A percentile compares a stretch with the other conserved stretches of the same genome.
Evolutionary conservation across 2,888 invertebrate genomes (phyloP).

Genomic region (Synergus umbraculus): DNA sequence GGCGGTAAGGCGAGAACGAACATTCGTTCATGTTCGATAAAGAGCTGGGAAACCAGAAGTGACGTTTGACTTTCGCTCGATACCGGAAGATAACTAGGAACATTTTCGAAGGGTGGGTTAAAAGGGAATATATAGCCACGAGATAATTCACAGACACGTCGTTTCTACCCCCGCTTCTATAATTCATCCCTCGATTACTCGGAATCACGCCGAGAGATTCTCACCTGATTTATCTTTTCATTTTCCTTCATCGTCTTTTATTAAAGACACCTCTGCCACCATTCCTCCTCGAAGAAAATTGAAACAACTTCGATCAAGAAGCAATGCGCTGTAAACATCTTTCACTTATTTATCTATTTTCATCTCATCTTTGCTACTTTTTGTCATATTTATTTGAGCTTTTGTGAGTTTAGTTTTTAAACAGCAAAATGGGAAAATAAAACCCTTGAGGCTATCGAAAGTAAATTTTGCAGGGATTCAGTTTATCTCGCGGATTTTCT

Average conservation of each 20-base stretch:
- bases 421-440: no score
- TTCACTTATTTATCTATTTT: conserved; percentile 17
- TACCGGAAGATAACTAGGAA: conserved; percentile 40
- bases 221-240: conserved; percentile 41
- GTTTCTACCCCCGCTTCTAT: conserved; percentile 28
- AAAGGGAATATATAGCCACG: conserved; percentile 10
- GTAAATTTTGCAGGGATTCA: no score
- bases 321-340: conserved; percentile 1
- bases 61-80: conserved; percentile 44
- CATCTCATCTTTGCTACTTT: neutral
- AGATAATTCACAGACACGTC: conserved; percentile 35
- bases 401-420: no score
- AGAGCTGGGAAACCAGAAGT: conserved; percentile 46
- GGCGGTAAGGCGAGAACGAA: conserved; percentile 49
- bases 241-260: conserved; percentile 22
- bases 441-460: neutral
- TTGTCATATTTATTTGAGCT: neutral
- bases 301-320: conserved; percentile 28
- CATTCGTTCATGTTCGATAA: conserved; percentile 52
- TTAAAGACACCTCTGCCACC: conserved; percentile 3
- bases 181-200: conserved; percentile 39
- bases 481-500: no score
- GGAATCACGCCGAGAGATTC: conserved; percentile 38
- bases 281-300: conserved; percentile 24
- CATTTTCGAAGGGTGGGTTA: conserved; percentile 13